phyloP scores from a whole-genome alignment of 2,113 vertebrate species.

The Raja brachyura region DNA sequence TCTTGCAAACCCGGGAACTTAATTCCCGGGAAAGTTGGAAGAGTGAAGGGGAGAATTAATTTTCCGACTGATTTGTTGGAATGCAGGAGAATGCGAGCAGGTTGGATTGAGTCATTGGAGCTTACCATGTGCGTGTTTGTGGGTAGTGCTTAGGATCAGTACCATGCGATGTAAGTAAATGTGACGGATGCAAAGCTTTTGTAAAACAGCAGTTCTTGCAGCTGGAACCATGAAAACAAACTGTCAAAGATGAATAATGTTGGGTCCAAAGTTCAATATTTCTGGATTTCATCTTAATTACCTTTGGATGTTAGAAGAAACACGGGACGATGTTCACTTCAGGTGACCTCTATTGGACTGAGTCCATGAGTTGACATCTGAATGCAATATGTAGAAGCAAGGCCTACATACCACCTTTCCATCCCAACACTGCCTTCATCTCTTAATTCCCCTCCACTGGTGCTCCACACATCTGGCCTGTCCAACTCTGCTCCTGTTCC shows the following conservation, averaged over 20 bases:
- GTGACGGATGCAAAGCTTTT: neutral
- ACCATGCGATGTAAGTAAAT: neutral
- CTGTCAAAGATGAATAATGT: conserved; percentile 30
- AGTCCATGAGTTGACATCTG: neutral
- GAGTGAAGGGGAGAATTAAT: neutral
- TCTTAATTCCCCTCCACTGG: neutral
- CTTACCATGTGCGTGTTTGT: no score
- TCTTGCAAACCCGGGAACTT: no score
- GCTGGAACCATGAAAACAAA: neutral
- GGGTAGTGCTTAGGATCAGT: neutral
- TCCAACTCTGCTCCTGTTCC: neutral
- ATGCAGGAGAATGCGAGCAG: neutral
- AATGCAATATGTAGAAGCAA: neutral
- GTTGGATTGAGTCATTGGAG: neutral
- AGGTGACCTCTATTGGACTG: neutral
- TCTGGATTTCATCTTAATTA: conserved; percentile 27
- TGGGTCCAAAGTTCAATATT: neutral
- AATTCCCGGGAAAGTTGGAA: no score
- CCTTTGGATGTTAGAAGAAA: conserved; percentile 4
- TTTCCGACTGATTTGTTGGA: neutral
- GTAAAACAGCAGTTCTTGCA: neutral
- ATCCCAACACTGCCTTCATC: neutral
- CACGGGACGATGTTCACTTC: neutral
- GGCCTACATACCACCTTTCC: no score
- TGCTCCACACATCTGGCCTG: neutral